phyloP scores from a whole-genome alignment of 1,140 invertebrate species.

The Drosophila bocki region DNA sequence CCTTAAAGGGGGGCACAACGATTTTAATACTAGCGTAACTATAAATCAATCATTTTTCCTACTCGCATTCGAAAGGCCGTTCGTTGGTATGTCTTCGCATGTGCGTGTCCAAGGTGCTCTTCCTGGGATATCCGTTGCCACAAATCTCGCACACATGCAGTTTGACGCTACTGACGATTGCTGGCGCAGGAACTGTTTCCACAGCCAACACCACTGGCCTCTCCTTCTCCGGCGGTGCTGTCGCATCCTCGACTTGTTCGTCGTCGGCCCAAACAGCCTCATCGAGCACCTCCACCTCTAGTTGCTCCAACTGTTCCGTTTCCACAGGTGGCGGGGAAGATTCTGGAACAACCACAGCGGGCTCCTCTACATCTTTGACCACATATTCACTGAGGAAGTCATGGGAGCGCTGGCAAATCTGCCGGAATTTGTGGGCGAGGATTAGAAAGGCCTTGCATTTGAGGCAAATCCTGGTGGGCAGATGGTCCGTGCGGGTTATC shows the following conservation, averaged over 20 bases:
- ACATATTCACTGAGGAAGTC: slow-evolving; percentile 70
- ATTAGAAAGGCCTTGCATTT: slow-evolving; percentile 71
- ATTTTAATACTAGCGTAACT: too few species aligned
- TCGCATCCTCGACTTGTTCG: slow-evolving; percentile 38
- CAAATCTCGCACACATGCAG: slow-evolving; percentile 75
- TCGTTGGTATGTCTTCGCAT: slow-evolving; percentile 79
- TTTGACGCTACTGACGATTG: slow-evolving; percentile 17
- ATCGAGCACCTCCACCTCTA: slow-evolving; percentile 57
- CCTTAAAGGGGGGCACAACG: slow-evolving; percentile 22
- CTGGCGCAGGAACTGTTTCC: neutral
- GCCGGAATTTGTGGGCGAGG: slow-evolving; percentile 71
- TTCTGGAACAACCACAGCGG: neutral
- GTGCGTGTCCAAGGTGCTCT: slow-evolving; percentile 76
- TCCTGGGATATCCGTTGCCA: slow-evolving; percentile 75
- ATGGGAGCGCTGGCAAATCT: slow-evolving; percentile 76
- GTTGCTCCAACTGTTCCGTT: slow-evolving; percentile 40
- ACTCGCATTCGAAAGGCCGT: slow-evolving; percentile 82
- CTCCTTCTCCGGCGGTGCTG: neutral
- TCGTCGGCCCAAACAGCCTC: slow-evolving; percentile 53
- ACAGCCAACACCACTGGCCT: slow-evolving; percentile 12
- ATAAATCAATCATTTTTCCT: slow-evolving; percentile 4
- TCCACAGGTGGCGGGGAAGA: neutral
- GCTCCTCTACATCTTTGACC: slow-evolving; percentile 23
- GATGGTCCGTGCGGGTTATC: slow-evolving; percentile 53
- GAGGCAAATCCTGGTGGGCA: slow-evolving; percentile 66